Evolutionary conservation across 1,140 invertebrate species (phyloP).

Genomic region (Camponotus pennsylvanicus): DNA sequence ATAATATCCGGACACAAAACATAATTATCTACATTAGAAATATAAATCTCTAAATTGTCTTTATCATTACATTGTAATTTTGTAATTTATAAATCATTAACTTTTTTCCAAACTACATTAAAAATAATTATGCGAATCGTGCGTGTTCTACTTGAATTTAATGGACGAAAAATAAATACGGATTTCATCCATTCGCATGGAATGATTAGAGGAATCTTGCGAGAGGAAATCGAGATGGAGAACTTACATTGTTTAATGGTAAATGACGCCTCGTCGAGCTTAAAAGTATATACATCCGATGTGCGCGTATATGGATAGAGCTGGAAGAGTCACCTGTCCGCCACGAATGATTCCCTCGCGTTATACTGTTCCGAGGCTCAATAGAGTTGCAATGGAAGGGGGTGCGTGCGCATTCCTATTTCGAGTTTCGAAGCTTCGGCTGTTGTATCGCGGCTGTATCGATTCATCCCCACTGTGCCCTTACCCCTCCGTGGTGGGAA

Average conservation of each 20-base stretch:
- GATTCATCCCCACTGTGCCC: constrained; percentile 81
- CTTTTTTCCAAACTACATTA: not conserved
- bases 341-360: constrained; percentile 75
- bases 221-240: constrained; percentile 23
- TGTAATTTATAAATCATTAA: not conserved
- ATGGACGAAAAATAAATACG: not conserved
- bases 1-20: not conserved
- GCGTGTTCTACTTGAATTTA: not conserved
- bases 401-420: constrained; percentile 83
- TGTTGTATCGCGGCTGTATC: constrained; percentile 85
- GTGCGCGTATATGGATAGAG: constrained; percentile 66
- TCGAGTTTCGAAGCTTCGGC: constrained; percentile 85
- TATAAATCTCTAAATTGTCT: not conserved
- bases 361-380: constrained; percentile 80
- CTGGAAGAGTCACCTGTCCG: constrained; percentile 74
- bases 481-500: constrained; percentile 72
- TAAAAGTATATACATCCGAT: constrained; percentile 63
- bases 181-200: not conserved
- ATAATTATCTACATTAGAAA: not conserved
- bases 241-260: constrained; percentile 62
- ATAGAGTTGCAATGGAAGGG: constrained; percentile 72
- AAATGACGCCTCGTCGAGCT: constrained; percentile 28
- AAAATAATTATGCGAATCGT: constrained; percentile 14
- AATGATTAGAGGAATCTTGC: not conserved
- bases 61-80: not conserved